A percentile compares a stretch with the other conserved stretches of the same genome.
Evolutionary conservation across 1,140 invertebrate genomes (phyloP).

Genomic region (Copidosoma floridanum): DNA sequence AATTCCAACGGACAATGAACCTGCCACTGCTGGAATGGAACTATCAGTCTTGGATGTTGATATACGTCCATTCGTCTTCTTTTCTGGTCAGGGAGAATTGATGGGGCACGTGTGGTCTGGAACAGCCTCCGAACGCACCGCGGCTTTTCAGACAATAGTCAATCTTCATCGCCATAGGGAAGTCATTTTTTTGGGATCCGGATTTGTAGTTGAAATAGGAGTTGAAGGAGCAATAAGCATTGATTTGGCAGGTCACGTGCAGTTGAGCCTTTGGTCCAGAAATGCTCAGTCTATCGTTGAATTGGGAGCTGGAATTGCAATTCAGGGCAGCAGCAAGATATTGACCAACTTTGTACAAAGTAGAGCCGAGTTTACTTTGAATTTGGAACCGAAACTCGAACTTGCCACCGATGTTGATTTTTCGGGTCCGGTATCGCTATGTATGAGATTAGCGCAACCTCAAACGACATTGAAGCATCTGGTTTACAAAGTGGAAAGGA

Average conservation of each 20-base stretch:
- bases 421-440: conserved; percentile 72
- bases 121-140: conserved; percentile 76
- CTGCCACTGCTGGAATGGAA: conserved; percentile 82
- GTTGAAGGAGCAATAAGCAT: conserved; percentile 75
- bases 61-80: conserved; percentile 81
- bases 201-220: conserved; percentile 70
- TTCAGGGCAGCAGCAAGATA: conserved; percentile 67
- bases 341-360: conserved; percentile 69
- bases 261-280: conserved; percentile 83
- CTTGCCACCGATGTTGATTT: conserved; percentile 80
- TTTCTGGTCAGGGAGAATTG: conserved; percentile 78
- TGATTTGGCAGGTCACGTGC: conserved; percentile 81
- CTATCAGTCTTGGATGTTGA: conserved; percentile 75
- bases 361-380: conserved; percentile 69
- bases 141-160: conserved; percentile 75
- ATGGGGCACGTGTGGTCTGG: conserved; percentile 90
- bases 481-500: conserved; percentile 68
- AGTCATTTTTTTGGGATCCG: conserved; percentile 69
- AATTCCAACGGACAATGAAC: conserved; percentile 55
- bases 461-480: conserved; percentile 66
- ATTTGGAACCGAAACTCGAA: conserved; percentile 71
- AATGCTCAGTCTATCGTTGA: conserved; percentile 82
- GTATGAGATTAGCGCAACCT: conserved; percentile 77
- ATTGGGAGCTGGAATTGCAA: conserved; percentile 68
- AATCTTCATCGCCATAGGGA: conserved; percentile 75